A percentile compares a stretch with the other conserved stretches of the same genome.
Conservation (phyloP, 2,113 vertebrate species). For the Protobothrops flavoviridis region DNA sequence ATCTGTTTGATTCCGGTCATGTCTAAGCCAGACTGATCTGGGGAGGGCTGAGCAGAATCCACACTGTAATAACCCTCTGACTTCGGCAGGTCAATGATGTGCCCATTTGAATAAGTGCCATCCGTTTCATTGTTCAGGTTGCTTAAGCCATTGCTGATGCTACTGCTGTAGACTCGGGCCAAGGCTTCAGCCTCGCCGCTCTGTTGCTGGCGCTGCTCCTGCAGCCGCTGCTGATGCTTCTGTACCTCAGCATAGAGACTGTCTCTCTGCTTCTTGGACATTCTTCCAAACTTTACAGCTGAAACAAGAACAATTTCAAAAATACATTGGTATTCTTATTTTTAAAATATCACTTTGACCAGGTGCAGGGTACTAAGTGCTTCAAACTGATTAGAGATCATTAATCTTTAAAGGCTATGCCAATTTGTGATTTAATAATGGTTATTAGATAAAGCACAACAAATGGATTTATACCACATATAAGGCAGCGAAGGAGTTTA, state of each 20-base stretch:
- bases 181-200: constrained; percentile 92
- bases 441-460: background rate
- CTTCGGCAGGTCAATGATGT: constrained; percentile 92
- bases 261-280: constrained; percentile 99
- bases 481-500: background rate
- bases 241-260: constrained; percentile 97
- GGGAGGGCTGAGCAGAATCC: constrained; percentile 95
- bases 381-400: background rate
- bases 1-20: constrained; percentile 99
- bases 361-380: background rate
- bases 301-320: constrained; percentile 34
- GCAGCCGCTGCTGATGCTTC: constrained; percentile 94
- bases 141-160: constrained; percentile 87
- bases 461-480: background rate
- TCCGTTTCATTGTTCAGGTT: constrained; percentile 86
- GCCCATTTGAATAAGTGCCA: constrained; percentile 89
- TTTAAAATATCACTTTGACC: background rate
- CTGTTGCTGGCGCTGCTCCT: constrained; percentile 94
- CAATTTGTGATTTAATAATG: background rate
- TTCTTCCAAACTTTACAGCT: constrained; percentile 99
- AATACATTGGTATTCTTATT: background rate
- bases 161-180: constrained; percentile 87
- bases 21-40: constrained; percentile 97
- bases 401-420: background rate
- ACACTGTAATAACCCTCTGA: constrained; percentile 88